phyloP scores from a whole-genome alignment of 1,140 invertebrate species.

The Adoxophyes honmai region DNA sequence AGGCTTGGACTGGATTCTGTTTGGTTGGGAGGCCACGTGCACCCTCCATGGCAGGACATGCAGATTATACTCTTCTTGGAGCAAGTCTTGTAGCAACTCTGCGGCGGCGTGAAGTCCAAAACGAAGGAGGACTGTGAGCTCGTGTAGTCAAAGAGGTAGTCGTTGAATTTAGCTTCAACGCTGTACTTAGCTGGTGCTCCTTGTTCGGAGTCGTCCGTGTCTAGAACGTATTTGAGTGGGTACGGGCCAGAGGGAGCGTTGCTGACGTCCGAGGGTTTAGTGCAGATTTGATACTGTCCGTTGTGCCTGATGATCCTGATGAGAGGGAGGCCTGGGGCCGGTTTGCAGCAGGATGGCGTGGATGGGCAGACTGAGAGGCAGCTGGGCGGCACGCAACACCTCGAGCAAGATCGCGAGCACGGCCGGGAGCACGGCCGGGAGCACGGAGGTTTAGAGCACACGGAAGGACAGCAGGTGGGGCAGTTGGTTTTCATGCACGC shows the following conservation, averaged over 20 bases:
- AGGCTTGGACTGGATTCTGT: not conserved
- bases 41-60: slow-evolving; percentile 22
- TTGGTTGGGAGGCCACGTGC: slow-evolving; percentile 6
- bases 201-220: slow-evolving; percentile 37
- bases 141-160: slow-evolving; percentile 65
- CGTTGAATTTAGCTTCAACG: slow-evolving; percentile 66
- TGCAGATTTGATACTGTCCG: slow-evolving; percentile 61
- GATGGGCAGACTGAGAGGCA: slow-evolving; percentile 42
- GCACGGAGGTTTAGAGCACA: slow-evolving; percentile 19
- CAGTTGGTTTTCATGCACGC: slow-evolving; percentile 50
- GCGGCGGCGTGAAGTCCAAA: slow-evolving; percentile 61
- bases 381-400: slow-evolving; percentile 40
- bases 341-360: slow-evolving; percentile 39
- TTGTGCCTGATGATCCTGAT: slow-evolving; percentile 58
- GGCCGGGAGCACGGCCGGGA: slow-evolving; percentile 24
- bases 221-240: slow-evolving; percentile 63
- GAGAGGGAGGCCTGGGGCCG: slow-evolving; percentile 32
- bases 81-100: slow-evolving; percentile 43
- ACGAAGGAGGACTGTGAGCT: slow-evolving; percentile 63
- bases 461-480: slow-evolving; percentile 35
- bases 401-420: not conserved
- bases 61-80: slow-evolving; percentile 36
- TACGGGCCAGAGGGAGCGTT: slow-evolving; percentile 62
- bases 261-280: slow-evolving; percentile 57
- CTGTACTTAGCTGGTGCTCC: slow-evolving; percentile 39